These are phyloP conservation scores for Melinaea marsaeus DNA, from an alignment of 2,888 invertebrate genomes.

Conservation along the genomic window DNA sequence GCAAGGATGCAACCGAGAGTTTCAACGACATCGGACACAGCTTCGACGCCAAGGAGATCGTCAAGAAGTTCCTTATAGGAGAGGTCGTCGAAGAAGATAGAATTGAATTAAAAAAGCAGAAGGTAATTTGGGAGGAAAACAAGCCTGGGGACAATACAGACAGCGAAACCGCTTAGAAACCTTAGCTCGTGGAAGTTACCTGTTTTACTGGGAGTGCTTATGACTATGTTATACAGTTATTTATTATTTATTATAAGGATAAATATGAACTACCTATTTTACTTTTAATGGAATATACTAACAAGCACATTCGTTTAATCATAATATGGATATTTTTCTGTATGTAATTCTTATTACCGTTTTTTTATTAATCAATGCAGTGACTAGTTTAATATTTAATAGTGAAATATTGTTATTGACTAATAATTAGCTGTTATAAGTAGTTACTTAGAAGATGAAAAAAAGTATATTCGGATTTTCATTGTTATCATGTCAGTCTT, in stretches of 20 bases:
- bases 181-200: slow-evolving; percentile 80
- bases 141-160: background rate
- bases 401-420: too few species aligned
- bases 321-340: too few species aligned
- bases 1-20: slow-evolving; percentile 94
- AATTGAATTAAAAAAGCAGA: slow-evolving; percentile 49
- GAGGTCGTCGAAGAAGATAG: slow-evolving; percentile 83
- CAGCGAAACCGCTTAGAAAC: background rate
- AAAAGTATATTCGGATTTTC: too few species aligned
- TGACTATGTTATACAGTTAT: slow-evolving; percentile 81
- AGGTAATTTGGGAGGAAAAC: slow-evolving; percentile 40
- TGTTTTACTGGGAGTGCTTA: slow-evolving; percentile 78
- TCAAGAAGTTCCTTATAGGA: slow-evolving; percentile 91
- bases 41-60: slow-evolving; percentile 94
- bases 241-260: slow-evolving; percentile 78
- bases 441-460: too few species aligned
- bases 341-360: too few species aligned
- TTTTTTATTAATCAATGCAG: too few species aligned
- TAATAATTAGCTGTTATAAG: too few species aligned
- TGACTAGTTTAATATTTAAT: too few species aligned
- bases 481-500: too few species aligned
- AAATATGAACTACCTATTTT: slow-evolving; percentile 25
- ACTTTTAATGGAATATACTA: too few species aligned
- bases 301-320: too few species aligned
- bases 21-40: slow-evolving; percentile 99